Evolutionary conservation across 2,113 vertebrate species (phyloP).

Genomic region (Myotis lucifugus): DNA sequence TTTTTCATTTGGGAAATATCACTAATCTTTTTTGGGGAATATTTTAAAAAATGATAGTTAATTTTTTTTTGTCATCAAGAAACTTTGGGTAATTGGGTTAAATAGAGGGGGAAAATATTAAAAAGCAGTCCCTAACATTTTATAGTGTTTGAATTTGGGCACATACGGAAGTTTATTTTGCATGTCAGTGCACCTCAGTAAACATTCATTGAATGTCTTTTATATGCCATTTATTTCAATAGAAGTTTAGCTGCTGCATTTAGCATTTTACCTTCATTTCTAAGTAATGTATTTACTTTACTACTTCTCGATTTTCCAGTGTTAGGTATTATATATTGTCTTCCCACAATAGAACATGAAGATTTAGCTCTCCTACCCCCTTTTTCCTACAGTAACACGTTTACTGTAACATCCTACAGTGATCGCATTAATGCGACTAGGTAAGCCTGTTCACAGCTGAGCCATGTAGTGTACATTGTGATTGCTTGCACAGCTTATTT

Average conservation of each 20-base stretch:
- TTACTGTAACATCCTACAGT: background rate
- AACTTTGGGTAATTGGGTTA: conserved; percentile 41
- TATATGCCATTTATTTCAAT: background rate
- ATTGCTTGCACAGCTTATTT: conserved; percentile 21
- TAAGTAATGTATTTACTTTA: background rate
- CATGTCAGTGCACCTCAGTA: background rate
- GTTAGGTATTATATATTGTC: conserved; percentile 36
- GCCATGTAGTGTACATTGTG: background rate
- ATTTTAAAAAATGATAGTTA: background rate
- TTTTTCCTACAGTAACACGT: background rate
- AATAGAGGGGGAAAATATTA: background rate
- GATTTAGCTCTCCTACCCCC: background rate
- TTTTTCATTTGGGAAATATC: conserved; percentile 17
- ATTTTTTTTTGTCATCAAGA: background rate
- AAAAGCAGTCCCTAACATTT: conserved; percentile 37
- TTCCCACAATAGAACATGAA: conserved; percentile 10
- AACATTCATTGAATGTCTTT: conserved; percentile 27
- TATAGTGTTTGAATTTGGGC: conserved; percentile 23
- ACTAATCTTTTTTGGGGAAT: background rate
- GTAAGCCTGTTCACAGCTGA: conserved; percentile 34
- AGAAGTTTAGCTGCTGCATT: conserved; percentile 23
- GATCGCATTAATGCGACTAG: background rate
- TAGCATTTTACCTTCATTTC: conserved; percentile 35
- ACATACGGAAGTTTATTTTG: background rate
- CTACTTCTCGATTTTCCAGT: background rate